Evolutionary conservation across 2,797 vertebrate species (phyloP), one percentile per base, ranked within the genome.

Genomic region (Tadarida brasiliensis): DNA sequence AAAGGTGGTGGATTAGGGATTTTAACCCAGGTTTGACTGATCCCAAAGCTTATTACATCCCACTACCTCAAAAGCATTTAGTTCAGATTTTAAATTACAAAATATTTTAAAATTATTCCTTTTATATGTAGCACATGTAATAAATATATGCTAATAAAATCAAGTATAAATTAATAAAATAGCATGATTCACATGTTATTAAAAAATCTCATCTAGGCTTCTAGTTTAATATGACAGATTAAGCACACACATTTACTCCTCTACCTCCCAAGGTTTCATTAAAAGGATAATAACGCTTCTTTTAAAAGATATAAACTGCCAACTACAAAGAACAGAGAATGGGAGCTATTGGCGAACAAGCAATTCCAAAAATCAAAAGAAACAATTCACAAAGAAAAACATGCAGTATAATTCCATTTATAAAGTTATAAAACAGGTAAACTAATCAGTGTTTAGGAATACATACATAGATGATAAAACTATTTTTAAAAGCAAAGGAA

Each of bases 331-430:
- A 91, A 7, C 30, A 90, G 10, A 81, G 74, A 57, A n/a, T 39
- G 30, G 26, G 89, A 77, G 4, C 19, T 77, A 35, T 47, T 56
- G 5, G 7, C 71, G 78, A 95, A 24, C 59, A 74, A 91, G 19
- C 8, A 78, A 76, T 65, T 76, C 39, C 30, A 84, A 68, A 95
- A 96, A 93, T 93, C 54, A 68, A 96, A 71, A 84, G 44, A 78
- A 78, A 71, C 5, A 33, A 59, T 15, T 74, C 54, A 54, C 10
- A 35, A 86, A 61, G 33, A 86, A 82, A 86, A 78, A 74, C 12
- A 85, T 56, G 10, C 6, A 84, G 4, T 82, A 67, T 49, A 76
- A 91, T 70, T 93, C 28, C 39, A 80, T 67, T 83, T 56, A 87
- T 80, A 70, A 87, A 91, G 28, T 65, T 81, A 81, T 95, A 94